Base-by-base conservation (phyloP, 2,113 vertebrate genomes). In the Acinonyx jubatus region DNA sequence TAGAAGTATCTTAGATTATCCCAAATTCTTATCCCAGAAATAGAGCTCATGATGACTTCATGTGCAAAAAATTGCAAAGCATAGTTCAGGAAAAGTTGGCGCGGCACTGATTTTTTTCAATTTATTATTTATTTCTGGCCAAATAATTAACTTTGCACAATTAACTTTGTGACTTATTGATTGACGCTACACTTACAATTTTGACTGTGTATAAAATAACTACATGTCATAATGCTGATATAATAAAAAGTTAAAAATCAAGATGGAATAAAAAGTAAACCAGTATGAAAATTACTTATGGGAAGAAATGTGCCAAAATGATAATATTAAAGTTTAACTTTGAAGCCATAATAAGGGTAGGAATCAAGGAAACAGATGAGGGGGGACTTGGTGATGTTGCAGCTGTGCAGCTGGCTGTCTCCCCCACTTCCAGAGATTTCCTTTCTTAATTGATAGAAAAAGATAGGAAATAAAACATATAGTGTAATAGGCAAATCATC, bases 271-370 rank as follows among this genome's bases (percentile, higher is more conserved):
- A 73, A 85, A 97, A 38, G 0, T 31, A 73, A 38, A 41, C 12
- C 25, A 29, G 16, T 19, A 36, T n/a, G 25, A 61, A 76, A 94
- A 78, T 0, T 11, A 65, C 23, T 45, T 33, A 81, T 31, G 15
- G 55, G 12, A 89, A 48, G 10, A 94, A 82, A 92, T 79, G 27
- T 92, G 68, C 19, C 66, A 27, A 92, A 82, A 45, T 61, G 19
- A 85, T 50, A 66, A 76, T 57, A 69, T 25, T 38, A 86, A 90
- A 13, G 13, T 57, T 97, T 96, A 31, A 76, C 36, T 95, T 89
- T 38, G 7, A 92, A 78, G 61, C 4, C 83, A 41, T 68, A 82
- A 74, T 83, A 79, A 92, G 85, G 33, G 8, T 1, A 6, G 38
- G 14, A 36, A 89, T 55, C 41, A 86, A 78, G 21, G n/a, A 89